Evolutionary conservation across 2,797 vertebrate genomes (phyloP), one percentile per base, ranked within the genome.

Genomic region (Rhinatrema bivittatum): DNA sequence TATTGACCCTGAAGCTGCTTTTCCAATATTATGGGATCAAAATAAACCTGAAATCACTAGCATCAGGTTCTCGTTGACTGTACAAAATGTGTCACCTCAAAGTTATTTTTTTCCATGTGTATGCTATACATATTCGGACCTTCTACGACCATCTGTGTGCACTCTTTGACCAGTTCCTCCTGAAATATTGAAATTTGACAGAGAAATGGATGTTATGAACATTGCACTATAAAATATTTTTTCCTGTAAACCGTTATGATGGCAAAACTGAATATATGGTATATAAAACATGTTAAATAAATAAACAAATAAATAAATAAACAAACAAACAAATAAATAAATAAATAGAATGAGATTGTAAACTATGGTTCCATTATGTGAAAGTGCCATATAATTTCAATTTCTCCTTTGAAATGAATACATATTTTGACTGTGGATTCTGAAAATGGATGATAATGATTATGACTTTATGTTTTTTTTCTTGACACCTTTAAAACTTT

Each of bases 1-100:
- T 56, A 60, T 34, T 53, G 31, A 41, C 27, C 46, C 60, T 34
- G 37, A 42, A 61, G 36, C 60, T 59, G 43, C 34, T 39, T 25
- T 29, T 36, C 60, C 59, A 70, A 26, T 69, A 63, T 4, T 25
- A 16, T 39, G 39, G 49, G 46, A 25, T 33, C 22, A 28, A 45
- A 56, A 53, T 45, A 50, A 46, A 42, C 32, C 47, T 67, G 3
- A 10, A 45, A 28, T 33, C 0, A 16, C 34, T 34, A 19, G 29
- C 32, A 20, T 7, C 31, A 42, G 7, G 38, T 10, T 45, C 22
- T 20, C 28, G 51, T 56, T 56, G 36, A 24, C 22, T 51, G 8
- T 20, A 39, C 26, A 15, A 27, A 39, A 16, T 21, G 22, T 35
- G 44, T 20, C 4, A 7, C 31, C 44, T 20, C 4, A 11, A 40